A percentile compares a stretch with the other conserved stretches of the same genome.
Conservation (phyloP, 2,113 vertebrate species). For the Ceyx margarethae region DNA sequence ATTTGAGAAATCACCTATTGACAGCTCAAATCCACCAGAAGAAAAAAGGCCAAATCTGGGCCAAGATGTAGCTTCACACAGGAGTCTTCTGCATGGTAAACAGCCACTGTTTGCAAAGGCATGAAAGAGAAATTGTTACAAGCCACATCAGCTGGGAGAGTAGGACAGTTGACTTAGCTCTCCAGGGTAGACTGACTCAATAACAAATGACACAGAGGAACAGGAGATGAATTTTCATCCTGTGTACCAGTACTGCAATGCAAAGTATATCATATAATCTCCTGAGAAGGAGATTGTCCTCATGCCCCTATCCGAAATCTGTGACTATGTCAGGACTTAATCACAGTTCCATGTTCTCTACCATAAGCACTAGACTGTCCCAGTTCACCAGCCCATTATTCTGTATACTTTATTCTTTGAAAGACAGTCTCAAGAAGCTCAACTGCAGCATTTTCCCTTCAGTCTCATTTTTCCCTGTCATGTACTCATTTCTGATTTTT, state of each 20-base stretch:
- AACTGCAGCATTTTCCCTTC: neutral
- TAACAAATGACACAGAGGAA: neutral
- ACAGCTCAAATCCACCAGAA: slow-evolving; percentile 8
- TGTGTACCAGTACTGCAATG: neutral
- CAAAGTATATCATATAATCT: neutral
- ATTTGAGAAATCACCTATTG: slow-evolving; percentile 13
- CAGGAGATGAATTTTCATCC: neutral
- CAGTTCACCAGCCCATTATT: neutral
- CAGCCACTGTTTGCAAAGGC: neutral
- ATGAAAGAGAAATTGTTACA: neutral
- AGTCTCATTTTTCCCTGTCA: neutral
- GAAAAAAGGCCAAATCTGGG: neutral
- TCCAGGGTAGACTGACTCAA: neutral
- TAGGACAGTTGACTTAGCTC: neutral
- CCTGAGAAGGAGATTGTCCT: neutral
- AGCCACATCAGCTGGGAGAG: neutral
- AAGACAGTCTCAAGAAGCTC: neutral
- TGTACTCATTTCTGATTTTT: slow-evolving; percentile 24
- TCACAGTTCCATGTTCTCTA: neutral
- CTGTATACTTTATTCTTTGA: neutral
- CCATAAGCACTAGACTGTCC: neutral
- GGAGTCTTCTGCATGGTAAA: neutral
- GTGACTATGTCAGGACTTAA: neutral
- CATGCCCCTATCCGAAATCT: neutral
- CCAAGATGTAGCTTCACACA: neutral